Base-by-base conservation (phyloP, 37 sponge, comb jelly and placozoan genomes). In the Cliona cf. orientalis region DNA sequence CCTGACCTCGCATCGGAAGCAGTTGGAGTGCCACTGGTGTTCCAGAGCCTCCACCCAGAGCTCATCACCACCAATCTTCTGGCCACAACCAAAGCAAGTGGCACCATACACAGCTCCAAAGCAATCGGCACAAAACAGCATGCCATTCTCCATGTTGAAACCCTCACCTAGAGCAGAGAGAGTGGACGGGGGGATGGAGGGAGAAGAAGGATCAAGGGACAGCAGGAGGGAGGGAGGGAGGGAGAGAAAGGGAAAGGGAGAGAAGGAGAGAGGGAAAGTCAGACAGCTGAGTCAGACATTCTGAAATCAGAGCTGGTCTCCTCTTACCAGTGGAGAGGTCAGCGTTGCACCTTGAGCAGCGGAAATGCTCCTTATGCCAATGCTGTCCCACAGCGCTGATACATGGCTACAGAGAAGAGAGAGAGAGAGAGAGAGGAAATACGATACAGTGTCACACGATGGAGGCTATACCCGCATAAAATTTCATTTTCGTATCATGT, bases 31-130 rank as follows among this genome's bases (percentile, higher is more conserved):
- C 90, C 90, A 93, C 42, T 80, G 72, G 19, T 74, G 73, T 0
- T 82, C 89, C 71, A 89, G 60, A 35, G 93, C 93, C 66, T 93
- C 93, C 57, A 93, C 79, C 93, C 93, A 93, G 46, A 93, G 83
- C 61, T 93, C 89, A 75, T 78, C 80, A 2, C 72, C 86, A 28
- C 80, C 82, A 4, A 93, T 81, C 45, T 29, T 61, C 57, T 85
- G 73, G 32, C 53, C 59, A 75, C 93, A 93, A 39, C 93, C 93
- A 63, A 33, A 41, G 43, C 93, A 93, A 33, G 65, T 81, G 39
- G 58, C 74, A 25, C 86, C 89, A 63, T 71, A 84, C 40, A 55
- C 9, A 36, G 69, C 71, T 2, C 63, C 71, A 61, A 66, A 90
- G 71, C 90, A 90, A 0, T 84, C 55, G 32, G 34, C 21, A 75